Conservation (phyloP, 2,888 invertebrate species). For the Dryobota labecula region DNA sequence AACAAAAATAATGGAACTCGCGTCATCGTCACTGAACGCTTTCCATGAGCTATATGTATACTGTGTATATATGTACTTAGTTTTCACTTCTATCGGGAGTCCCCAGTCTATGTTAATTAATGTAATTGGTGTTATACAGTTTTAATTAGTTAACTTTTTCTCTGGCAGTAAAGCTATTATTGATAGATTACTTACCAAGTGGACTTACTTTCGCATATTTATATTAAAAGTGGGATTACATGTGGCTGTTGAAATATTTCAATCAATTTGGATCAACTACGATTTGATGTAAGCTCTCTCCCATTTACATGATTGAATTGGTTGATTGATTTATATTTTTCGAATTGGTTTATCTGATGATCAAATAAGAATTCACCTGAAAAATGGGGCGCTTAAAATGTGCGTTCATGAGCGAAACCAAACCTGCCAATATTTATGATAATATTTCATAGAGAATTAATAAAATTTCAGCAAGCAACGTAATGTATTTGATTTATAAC, state of each 20-base stretch:
- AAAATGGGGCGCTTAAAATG: not conserved
- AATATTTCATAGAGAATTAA: not conserved
- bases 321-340: not conserved
- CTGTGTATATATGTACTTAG: no score
- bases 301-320: constrained; percentile 18
- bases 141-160: no score
- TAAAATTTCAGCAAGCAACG: not conserved
- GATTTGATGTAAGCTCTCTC: constrained; percentile 21
- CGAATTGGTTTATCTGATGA: not conserved
- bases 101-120: no score
- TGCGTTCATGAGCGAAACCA: not conserved
- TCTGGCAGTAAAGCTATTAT: not conserved
- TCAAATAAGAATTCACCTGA: constrained; percentile 7
- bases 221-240: constrained; percentile 1
- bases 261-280: constrained; percentile 40
- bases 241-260: constrained; percentile 20
- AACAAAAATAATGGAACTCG: no score
- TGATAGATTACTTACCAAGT: no score
- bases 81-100: no score
- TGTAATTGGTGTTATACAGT: no score
- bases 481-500: not conserved
- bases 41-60: no score
- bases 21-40: no score
- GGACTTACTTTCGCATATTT: not conserved
- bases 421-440: not conserved